These are phyloP conservation scores for Nesoenas mayeri DNA, from an alignment of 2,113 vertebrate species.

Conservation along the genomic window DNA sequence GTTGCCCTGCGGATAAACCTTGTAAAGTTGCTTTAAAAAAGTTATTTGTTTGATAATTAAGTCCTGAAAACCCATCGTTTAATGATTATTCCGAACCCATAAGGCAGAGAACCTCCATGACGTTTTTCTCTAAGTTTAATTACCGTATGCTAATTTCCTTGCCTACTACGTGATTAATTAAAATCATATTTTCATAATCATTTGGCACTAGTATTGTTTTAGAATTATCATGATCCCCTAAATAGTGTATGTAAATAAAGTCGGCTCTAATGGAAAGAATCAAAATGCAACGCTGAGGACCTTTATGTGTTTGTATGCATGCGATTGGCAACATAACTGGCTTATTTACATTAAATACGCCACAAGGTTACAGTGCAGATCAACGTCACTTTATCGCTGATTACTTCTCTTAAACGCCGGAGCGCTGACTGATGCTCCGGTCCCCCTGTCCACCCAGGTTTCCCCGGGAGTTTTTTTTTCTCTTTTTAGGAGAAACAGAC, in stretches of 20 bases:
- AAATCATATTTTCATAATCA: slow-evolving; percentile 94
- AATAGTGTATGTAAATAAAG: slow-evolving; percentile 89
- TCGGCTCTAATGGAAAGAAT: slow-evolving; percentile 87
- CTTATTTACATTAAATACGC: slow-evolving; percentile 99
- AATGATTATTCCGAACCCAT: slow-evolving; percentile 79
- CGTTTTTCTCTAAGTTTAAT: slow-evolving; percentile 86
- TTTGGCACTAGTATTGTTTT: slow-evolving; percentile 88
- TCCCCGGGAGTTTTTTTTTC: slow-evolving; percentile 83
- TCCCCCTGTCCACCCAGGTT: slow-evolving; percentile 84
- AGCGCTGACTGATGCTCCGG: slow-evolving; percentile 90
- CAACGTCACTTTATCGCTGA: slow-evolving; percentile 98
- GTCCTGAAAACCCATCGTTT: slow-evolving; percentile 78
- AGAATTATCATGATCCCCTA: slow-evolving; percentile 86
- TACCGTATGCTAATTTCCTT: slow-evolving; percentile 89
- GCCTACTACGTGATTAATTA: slow-evolving; percentile 89
- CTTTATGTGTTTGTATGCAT: slow-evolving; percentile 86
- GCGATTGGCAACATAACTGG: slow-evolving; percentile 97
- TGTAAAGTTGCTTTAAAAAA: slow-evolving; percentile 89
- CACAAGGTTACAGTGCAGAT: slow-evolving; percentile 99
- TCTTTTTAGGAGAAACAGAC: slow-evolving; percentile 75
- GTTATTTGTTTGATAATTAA: slow-evolving; percentile 85
- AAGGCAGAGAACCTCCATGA: slow-evolving; percentile 81
- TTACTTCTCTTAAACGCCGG: slow-evolving; percentile 95
- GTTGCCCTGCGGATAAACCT: slow-evolving; percentile 73
- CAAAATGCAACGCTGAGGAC: slow-evolving; percentile 87